Base-by-base conservation (phyloP, 2,888 invertebrate species). In the Gerris lacustris region DNA sequence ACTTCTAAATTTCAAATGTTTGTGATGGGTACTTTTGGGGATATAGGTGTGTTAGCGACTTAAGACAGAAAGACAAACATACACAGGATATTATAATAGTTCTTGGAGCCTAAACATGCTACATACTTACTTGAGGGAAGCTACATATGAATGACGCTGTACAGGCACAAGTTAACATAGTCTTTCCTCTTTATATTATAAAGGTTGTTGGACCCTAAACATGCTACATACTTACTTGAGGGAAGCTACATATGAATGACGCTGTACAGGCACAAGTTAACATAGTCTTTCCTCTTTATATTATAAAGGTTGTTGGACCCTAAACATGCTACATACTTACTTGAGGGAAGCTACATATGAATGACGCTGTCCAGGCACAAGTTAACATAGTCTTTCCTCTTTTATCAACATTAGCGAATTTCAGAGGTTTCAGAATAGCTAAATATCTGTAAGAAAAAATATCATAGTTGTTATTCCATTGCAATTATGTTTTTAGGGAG, bases 81-180 rank as follows among this genome's bases (percentile, higher is more conserved):
- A 31, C 31, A 31, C 31, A 31, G 31, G 31, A 31, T 2, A 31
- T 31, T 31, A n/a, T n/a, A n/a, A n/a, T n/a, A n/a, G n/a, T n/a
- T n/a, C n/a, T n/a, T n/a, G n/a, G n/a, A n/a, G n/a, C n/a, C n/a
- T n/a, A n/a, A n/a, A n/a, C n/a, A n/a, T n/a, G n/a, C n/a, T n/a
- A n/a, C n/a, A n/a, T 47, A 47, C 47, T 7, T 82, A 94, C 94
- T 86, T 96, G 95, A 44, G 96, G 96, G 75, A 89, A 82, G 77
- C 94, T 93, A 81, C 90, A 94, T 43, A 93, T 78, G 6, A 86
- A 84, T 0, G 94, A 91, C 70, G 87, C 86, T 2, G 87, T 79
- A 95, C 95, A 96, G 62, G 95, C 92, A 0, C 85, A 81, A n/a
- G 83, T 80, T n/a, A 96, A 81, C 85, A 94, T 91, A 11, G 88